Evolutionary conservation across 2,113 vertebrate genomes (phyloP), one percentile per base, ranked within the genome.

Genomic region (Parus major): DNA sequence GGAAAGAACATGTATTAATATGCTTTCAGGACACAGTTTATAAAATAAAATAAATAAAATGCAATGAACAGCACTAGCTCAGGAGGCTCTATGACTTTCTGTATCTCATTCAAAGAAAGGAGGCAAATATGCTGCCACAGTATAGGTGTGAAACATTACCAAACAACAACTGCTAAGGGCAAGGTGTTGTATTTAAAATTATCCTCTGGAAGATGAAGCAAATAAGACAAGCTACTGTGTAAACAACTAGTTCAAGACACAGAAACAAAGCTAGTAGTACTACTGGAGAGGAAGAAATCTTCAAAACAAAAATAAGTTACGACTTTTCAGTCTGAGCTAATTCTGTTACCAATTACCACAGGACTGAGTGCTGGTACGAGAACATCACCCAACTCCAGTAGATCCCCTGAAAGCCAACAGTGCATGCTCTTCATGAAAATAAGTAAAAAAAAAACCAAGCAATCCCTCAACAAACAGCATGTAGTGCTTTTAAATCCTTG

Each of bases 401-500:
- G 56, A 11, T 64, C 11, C 59, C 33, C 41, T 39, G 42, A 64
- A 60, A 90, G 47, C 39, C 41, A 50, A 18, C 1, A 1, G 24
- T n/a, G 44, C 42, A 71, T 21, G 50, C 3, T 72, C 15, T 52
- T 82, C 24, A 56, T 14, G 17, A 56, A 82, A 81, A 44, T 2
- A 31, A n/a, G 33, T 46, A 0, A 49, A 49, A 49, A 49, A 49
- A 75, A 31, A 29, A 11, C 2, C 41, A 69, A 12, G 21, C 10
- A 52, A n/a, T 24, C 5, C 25, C 35, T 14, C 39, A 52, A n/a
- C 3, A 44, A 36, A 12, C 5, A 65, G 19, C 0, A 0, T 46
- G 73, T 28, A 61, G 8, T 72, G 31, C 21, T 91, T 91, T 73
- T 31, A 70, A 70, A 36, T 42, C 42, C 31, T 44, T 75, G 47